Conservation (phyloP, 2,888 invertebrate species). For the Calliphora vomitoria region DNA sequence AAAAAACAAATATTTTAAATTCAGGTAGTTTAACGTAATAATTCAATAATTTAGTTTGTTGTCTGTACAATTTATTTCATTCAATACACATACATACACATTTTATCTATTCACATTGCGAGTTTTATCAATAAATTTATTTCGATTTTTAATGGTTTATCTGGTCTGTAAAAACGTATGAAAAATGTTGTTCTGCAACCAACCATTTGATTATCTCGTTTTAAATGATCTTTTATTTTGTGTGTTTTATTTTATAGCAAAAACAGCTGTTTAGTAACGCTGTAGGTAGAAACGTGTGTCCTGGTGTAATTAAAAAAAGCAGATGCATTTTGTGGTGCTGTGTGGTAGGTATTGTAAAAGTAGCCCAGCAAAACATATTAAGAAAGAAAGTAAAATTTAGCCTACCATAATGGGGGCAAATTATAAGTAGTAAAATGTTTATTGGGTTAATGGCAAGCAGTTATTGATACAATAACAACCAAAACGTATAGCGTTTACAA, state of each 20-base stretch:
- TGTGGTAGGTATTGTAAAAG: not conserved
- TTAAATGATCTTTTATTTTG: not conserved
- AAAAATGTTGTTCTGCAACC: not conserved
- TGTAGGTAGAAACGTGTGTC: slow-evolving; percentile 5
- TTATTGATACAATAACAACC: not conserved
- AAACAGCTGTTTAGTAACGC: slow-evolving; percentile 38
- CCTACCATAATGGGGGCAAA: no score
- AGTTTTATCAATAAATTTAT: slow-evolving; percentile 31
- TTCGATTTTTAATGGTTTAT: slow-evolving; percentile 25
- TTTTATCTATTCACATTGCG: not conserved
- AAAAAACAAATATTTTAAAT: slow-evolving; percentile 31
- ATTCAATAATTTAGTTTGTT: slow-evolving; percentile 11
- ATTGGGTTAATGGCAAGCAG: not conserved
- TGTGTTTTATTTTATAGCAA: not conserved
- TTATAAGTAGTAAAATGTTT: not conserved
- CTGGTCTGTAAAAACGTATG: not conserved
- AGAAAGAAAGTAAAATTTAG: no score
- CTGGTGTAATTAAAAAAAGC: slow-evolving; percentile 12
- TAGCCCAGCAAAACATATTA: no score
- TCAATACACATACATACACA: not conserved
- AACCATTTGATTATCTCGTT: slow-evolving; percentile 12
- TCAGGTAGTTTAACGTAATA: slow-evolving; percentile 49
- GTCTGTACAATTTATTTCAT: not conserved
- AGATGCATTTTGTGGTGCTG: slow-evolving; percentile 16
- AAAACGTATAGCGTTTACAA: not conserved